A percentile compares a stretch with the other conserved stretches of the same genome.
Evolutionary conservation across 2,888 invertebrate species (phyloP).

Genomic region (Dorcus hopei): DNA sequence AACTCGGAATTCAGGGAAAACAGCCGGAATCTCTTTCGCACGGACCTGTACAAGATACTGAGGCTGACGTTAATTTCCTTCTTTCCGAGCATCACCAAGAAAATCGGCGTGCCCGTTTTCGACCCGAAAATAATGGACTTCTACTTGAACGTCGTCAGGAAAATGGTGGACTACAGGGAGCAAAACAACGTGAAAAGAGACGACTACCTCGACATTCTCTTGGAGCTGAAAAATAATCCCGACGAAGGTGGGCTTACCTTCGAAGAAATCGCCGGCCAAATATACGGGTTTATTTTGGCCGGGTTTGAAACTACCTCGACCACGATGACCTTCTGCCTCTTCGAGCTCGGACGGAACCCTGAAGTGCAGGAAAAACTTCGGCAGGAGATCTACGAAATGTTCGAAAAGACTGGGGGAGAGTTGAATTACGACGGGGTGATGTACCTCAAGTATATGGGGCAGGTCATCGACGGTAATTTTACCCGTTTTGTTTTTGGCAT

Average conservation of each 20-base stretch:
- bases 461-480: conserved; percentile 43
- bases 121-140: conserved; percentile 42
- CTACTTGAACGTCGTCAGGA: conserved; percentile 47
- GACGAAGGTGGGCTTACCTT: conserved; percentile 21
- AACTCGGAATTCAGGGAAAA: conserved; percentile 36
- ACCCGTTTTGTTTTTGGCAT: no score
- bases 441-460: conserved; percentile 52
- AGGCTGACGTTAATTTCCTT: conserved; percentile 16
- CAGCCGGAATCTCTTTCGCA: conserved; percentile 32
- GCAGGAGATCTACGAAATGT: conserved; percentile 45
- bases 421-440: conserved; percentile 50
- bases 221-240: conserved; percentile 37
- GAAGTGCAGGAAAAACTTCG: conserved; percentile 48
- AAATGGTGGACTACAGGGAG: conserved; percentile 49
- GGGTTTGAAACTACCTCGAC: conserved; percentile 60
- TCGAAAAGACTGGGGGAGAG: conserved; percentile 42
- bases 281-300: conserved; percentile 58
- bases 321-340: conserved; percentile 54
- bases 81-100: conserved; percentile 17
- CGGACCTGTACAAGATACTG: conserved; percentile 21
- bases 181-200: conserved; percentile 48
- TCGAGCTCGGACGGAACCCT: conserved; percentile 52
- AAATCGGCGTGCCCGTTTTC: conserved; percentile 20
- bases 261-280: conserved; percentile 50
- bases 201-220: conserved; percentile 55